Percentiles rank a stretch among this genome's conserved stretches.
Conservation (phyloP, 2,888 invertebrate species). For the Dryobota labecula region DNA sequence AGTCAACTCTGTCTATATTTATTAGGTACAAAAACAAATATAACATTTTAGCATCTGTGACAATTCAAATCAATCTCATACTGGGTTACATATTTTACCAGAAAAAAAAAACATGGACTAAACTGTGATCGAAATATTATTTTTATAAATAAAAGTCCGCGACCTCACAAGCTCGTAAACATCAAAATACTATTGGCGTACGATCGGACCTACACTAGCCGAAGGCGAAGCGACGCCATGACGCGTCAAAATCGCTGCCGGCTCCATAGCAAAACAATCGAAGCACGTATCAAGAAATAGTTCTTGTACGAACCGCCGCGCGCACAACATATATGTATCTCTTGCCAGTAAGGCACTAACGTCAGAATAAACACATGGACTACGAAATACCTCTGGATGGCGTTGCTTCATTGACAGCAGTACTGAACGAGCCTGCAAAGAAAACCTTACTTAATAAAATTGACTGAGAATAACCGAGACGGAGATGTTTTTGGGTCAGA, state of each 20-base stretch:
- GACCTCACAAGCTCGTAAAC: conserved; percentile 25
- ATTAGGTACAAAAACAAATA: not conserved
- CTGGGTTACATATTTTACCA: not conserved
- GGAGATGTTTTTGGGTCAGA: not conserved
- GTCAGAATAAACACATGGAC: conserved; percentile 98
- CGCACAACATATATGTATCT: conserved; percentile 95
- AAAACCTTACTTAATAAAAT: not conserved
- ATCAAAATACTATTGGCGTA: conserved; percentile 61
- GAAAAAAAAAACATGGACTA: not conserved
- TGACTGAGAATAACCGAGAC: not conserved
- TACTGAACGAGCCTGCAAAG: conserved; percentile 93
- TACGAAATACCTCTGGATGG: conserved; percentile 94
- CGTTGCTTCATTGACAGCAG: conserved; percentile 94
- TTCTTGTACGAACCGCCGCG: conserved; percentile 97
- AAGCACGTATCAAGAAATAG: conserved; percentile 96
- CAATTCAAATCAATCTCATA: conserved; percentile 6
- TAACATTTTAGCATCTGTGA: conserved; percentile 8
- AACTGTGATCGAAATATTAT: not conserved
- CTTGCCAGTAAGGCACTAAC: conserved; percentile 94
- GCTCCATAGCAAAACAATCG: conserved; percentile 90
- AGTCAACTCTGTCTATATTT: conserved; percentile 2
- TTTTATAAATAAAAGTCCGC: conserved; percentile 11
- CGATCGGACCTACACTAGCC: conserved; percentile 24
- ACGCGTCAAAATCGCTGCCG: conserved; percentile 85
- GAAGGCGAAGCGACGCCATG: conserved; percentile 68